A percentile compares a stretch with the other conserved stretches of the same genome.
These are phyloP conservation scores for Rhynchonema sp. DNA, from an alignment of 2,888 invertebrate genomes.

Conservation along the genomic window DNA sequence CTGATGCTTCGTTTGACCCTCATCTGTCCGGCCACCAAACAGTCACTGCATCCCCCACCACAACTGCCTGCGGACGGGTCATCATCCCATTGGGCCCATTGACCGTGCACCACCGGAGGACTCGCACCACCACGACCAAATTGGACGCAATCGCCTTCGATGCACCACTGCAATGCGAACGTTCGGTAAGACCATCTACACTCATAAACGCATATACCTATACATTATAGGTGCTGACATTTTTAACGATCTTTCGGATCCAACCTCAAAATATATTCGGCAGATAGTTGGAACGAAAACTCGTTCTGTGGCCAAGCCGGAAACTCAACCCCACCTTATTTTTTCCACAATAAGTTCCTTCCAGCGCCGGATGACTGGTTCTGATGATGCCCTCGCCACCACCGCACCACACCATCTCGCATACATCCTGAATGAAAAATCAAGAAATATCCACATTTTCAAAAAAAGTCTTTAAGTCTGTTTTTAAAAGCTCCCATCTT, in stretches of 20 bases:
- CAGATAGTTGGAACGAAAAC: no score
- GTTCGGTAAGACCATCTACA: no score
- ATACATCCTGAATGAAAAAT: constrained; percentile 16
- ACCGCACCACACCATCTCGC: constrained; percentile 24
- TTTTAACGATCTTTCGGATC: no score
- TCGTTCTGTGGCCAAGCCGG: no score
- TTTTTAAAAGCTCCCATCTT: no score
- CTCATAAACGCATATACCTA: no score
- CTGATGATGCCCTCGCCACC: constrained; percentile 24
- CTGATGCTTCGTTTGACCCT: constrained; percentile 14
- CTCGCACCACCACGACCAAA: constrained; percentile 9
- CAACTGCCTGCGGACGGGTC: constrained; percentile 11
- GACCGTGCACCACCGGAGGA: constrained; percentile 12
- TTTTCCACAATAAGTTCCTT: constrained; percentile 53
- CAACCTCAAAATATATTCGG: no score
- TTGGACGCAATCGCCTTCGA: constrained; percentile 15
- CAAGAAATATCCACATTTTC: background rate
- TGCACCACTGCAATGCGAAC: constrained; percentile 16
- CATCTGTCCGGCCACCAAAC: constrained; percentile 18
- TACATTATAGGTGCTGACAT: no score
- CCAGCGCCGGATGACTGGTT: constrained; percentile 47
- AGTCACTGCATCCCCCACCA: constrained; percentile 13
- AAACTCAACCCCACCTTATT: constrained; percentile 41
- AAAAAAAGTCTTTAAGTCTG: no score
- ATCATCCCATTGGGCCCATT: constrained; percentile 20